A percentile compares a stretch with the other conserved stretches of the same genome.
phyloP scores from a whole-genome alignment of 2,888 invertebrate species.

The Thalpophila matura region DNA sequence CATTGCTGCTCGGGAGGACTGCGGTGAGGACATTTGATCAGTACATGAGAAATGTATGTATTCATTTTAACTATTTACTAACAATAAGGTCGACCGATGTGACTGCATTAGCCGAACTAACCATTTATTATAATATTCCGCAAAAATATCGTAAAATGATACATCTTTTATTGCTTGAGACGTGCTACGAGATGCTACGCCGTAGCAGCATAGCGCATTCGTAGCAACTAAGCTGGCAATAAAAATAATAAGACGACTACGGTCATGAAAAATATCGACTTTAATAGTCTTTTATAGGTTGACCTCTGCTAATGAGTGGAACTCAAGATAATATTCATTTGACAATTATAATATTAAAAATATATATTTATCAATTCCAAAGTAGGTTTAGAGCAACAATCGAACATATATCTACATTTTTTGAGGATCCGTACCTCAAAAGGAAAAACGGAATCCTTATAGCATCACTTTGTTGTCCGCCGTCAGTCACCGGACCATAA shows the following conservation, averaged over 20 bases:
- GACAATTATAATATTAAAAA: too few species aligned
- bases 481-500: too few species aligned
- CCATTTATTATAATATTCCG: not conserved
- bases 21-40: constrained; percentile 93
- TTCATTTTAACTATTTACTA: constrained; percentile 65
- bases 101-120: not conserved
- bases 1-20: constrained; percentile 94
- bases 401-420: too few species aligned
- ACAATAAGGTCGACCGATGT: constrained; percentile 17
- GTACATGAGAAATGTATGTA: constrained; percentile 90
- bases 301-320: too few species aligned
- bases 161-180: not conserved
- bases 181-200: constrained; percentile 49
- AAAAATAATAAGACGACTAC: not conserved
- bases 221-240: constrained; percentile 9
- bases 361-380: too few species aligned
- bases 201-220: constrained; percentile 43
- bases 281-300: too few species aligned
- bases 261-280: not conserved
- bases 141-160: not conserved
- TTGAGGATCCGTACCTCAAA: too few species aligned
- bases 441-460: too few species aligned
- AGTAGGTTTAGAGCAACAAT: too few species aligned
- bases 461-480: too few species aligned
- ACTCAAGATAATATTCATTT: too few species aligned